Conservation (phyloP, 2,888 invertebrate genomes). For the Phortica okadai region DNA sequence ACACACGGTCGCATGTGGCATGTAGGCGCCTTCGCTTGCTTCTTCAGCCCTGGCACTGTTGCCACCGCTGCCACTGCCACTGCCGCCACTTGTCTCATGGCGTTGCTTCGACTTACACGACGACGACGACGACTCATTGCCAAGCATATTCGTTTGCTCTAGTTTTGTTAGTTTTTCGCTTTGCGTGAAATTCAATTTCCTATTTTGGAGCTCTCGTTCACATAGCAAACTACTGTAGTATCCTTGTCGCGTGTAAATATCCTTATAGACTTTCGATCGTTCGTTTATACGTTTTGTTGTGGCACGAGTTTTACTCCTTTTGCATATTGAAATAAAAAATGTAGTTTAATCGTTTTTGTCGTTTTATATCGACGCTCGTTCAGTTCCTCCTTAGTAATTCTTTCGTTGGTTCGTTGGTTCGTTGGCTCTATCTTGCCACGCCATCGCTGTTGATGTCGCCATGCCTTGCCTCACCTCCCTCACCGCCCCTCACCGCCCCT, state of each 20-base stretch:
- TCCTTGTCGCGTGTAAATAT: constrained; percentile 53
- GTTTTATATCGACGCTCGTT: constrained; percentile 14
- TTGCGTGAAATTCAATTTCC: constrained; percentile 69
- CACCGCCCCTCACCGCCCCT: no score
- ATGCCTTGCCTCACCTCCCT: constrained; percentile 51
- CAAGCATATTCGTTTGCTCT: constrained; percentile 39
- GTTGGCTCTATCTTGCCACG: constrained; percentile 62
- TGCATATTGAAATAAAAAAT: constrained; percentile 54
- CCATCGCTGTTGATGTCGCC: constrained; percentile 63
- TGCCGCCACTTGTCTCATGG: constrained; percentile 47
- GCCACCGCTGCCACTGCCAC: neutral
- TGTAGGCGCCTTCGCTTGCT: no score
- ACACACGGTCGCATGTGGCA: neutral
- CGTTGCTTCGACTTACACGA: constrained; percentile 42
- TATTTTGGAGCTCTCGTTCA: constrained; percentile 52
- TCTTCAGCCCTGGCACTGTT: no score
- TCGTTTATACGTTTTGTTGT: constrained; percentile 15
- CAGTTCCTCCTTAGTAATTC: constrained; percentile 27
- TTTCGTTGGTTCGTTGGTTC: constrained; percentile 60
- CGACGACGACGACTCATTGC: neutral
- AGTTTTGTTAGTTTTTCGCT: constrained; percentile 62
- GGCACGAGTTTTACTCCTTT: constrained; percentile 10
- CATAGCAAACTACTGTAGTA: constrained; percentile 19
- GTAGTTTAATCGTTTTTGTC: constrained; percentile 72
- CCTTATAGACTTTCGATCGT: neutral